Base-by-base conservation (phyloP, 2,113 vertebrate species). In the Sturnira hondurensis region DNA sequence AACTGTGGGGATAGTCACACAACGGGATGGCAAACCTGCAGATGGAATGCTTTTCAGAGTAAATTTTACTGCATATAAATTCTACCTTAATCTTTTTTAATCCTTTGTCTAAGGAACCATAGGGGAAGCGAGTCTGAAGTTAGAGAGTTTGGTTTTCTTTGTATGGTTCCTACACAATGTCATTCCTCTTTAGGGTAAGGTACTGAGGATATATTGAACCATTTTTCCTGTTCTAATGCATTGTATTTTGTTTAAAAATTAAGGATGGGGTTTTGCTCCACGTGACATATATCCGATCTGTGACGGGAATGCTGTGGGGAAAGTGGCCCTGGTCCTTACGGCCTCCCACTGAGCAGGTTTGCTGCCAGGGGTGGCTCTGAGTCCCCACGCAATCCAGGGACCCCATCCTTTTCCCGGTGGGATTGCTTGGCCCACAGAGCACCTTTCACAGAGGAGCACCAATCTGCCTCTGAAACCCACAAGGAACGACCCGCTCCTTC, bases 241-340 rank as follows among this genome's bases (percentile, higher is more conserved):
- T 84, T 80, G 87, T 43, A 52, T 26, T 43, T 38, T 47, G 31
- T 24, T 85, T 85, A 26, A 63, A 76, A 70, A 71, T 63, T 84
- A 84, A 76, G 19, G 38, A 52, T 17, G 20, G 7, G 31, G 4
- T 61, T 94, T 80, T 85, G 47, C 56, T 87, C 36, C 54, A 43
- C 82, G 47, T 9, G 41, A 67, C 45, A 5, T 7, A 38, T 47
- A 71, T 50, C 17, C 22, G 41, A 86, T 78, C 11, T 86, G 28
- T 41, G 38, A 36, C n/a, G 81, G 33, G 38, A 68, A 50, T 1
- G 5, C 4, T 1, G 2, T 3, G 1, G 31, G n/a, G n/a, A 17
- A 14, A 3, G 3, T 1, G 2, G 45, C n/a, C 28, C 1, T 6
- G 7, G 0, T 16, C 63, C 9, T 38, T 22, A 31, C 4, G 9